Evolutionary conservation across 2,888 invertebrate genomes (phyloP), one percentile per base, ranked within the genome.

Genomic region (Eupithecia tripunctaria): DNA sequence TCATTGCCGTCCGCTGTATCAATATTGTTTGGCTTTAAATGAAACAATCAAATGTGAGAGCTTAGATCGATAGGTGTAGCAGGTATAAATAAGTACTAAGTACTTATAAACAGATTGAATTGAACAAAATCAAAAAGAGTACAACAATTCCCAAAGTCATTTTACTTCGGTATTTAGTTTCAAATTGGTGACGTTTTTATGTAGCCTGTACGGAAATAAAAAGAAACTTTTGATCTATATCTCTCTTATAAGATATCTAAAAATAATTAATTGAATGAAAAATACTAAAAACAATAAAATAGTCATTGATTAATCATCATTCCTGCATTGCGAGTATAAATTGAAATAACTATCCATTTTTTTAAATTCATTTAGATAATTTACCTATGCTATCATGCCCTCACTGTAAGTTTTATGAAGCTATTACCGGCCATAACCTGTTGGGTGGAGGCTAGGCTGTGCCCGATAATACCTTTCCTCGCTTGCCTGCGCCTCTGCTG

Each of bases 1-100:
- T 94, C 93, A 86, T 82, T 92, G 89, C 91, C 92, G 88, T 94
- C 93, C 90, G 89, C 94, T 94, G 92, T 93, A 88, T 89, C 88
- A 89, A 91, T 89, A 91, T 89, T 86, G 89, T 88, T 64, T 89
- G 85, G 88, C 91, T 91, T 87, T 91, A 91, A 90, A 89, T 90
- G 84, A 90, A 91, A 91, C 84, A 84, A 81, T 56, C 56, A 56
- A 82, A 36, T 32, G 62, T 32, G 36, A 63, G 62, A 63, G 62
- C 32, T n/a, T 32, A 29, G n/a, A n/a, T 63, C 3, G n/a, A 63
- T 63, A 63, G 38, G 27, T 27, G 59, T 27, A 62, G 7, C 7
- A 29, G 8, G 36, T 56, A 12, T 14, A 25, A 56, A 12, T 47
- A 51, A 21, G 12, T 21, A 51, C 10, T 47, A 2, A 7, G 47